Conservation (phyloP, 2,797 vertebrate genomes). For the Linurgus olivaceus region DNA sequence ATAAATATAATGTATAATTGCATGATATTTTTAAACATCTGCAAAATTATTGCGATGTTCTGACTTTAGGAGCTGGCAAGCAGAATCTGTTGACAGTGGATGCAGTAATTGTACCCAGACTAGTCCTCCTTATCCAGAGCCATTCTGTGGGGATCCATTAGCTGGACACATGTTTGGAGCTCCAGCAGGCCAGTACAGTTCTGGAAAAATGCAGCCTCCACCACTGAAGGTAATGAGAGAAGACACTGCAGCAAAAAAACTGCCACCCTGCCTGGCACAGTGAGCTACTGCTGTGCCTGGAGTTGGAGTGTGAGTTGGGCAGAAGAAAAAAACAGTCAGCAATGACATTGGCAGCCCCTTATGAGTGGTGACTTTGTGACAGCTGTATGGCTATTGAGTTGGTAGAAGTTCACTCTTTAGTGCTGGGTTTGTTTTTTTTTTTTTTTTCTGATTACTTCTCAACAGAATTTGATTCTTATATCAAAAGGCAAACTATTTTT, state of each 20-base stretch:
- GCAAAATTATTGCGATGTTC: background rate
- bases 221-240: conserved; percentile 81
- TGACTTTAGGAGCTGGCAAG: conserved; percentile 90
- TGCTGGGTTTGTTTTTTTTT: background rate
- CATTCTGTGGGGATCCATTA: conserved; percentile 78
- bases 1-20: background rate
- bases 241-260: background rate
- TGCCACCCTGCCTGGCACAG: background rate
- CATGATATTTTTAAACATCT: background rate
- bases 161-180: conserved; percentile 71
- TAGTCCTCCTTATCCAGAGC: conserved; percentile 81
- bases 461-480: background rate
- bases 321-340: background rate
- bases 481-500: background rate
- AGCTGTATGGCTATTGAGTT: background rate
- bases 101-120: conserved; percentile 91
- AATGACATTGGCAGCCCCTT: too few relatives aligned
- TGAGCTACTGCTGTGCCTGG: background rate
- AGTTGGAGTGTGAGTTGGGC: background rate
- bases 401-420: background rate
- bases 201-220: conserved; percentile 67
- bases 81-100: conserved; percentile 93
- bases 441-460: background rate
- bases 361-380: background rate
- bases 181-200: conserved; percentile 79